These are phyloP conservation scores for Ceryle rudis DNA, from an alignment of 2,797 vertebrate genomes.

Conservation along the genomic window DNA sequence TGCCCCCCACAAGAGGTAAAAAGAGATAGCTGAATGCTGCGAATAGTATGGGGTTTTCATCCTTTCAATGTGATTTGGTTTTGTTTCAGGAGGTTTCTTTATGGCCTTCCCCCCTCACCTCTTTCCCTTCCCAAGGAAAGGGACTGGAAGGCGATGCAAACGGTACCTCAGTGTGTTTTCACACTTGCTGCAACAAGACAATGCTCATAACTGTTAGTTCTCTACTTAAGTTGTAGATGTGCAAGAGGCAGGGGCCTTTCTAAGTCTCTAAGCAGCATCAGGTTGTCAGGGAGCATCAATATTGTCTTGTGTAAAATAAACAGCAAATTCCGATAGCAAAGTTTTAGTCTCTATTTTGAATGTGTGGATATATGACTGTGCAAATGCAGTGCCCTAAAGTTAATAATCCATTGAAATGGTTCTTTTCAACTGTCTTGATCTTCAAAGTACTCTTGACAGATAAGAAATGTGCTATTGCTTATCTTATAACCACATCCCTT, in stretches of 20 bases:
- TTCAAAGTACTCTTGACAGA: neutral
- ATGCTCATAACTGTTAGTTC: neutral
- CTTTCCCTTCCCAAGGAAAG: accelerated
- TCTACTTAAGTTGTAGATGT: neutral
- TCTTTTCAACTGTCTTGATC: neutral
- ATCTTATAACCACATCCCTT: neutral
- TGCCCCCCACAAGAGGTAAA: neutral
- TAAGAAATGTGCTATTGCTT: neutral
- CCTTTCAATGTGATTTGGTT: accelerated
- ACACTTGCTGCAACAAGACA: neutral
- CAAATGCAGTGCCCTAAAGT: constrained; percentile 13
- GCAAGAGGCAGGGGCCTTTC: neutral
- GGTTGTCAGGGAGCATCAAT: neutral
- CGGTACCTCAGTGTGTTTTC: accelerated
- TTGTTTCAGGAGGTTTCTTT: neutral
- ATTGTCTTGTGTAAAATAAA: neutral
- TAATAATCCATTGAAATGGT: constrained; percentile 2
- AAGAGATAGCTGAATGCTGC: neutral
- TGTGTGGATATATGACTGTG: neutral
- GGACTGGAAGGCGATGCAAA: neutral
- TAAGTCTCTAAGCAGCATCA: neutral
- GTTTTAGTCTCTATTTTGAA: neutral
- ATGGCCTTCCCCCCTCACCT: neutral
- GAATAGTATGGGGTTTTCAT: neutral
- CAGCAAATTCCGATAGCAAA: neutral